A percentile compares a stretch with the other conserved stretches of the same genome.
Conservation (phyloP, 2,797 vertebrate genomes). For the Chlorospingus semifuscus region DNA sequence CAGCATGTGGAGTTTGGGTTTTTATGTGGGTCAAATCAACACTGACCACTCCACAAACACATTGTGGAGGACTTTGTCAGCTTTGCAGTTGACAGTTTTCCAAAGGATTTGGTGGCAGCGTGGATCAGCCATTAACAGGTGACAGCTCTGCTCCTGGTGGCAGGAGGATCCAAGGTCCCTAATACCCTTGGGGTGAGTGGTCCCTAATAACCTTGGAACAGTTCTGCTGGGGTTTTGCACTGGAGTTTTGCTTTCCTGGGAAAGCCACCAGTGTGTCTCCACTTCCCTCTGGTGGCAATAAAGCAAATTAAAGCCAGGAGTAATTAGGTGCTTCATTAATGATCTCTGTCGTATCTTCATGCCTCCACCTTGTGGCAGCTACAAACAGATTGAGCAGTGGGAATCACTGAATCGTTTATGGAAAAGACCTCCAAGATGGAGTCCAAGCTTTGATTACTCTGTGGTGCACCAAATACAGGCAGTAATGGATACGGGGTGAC, state of each 20-base stretch:
- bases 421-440: not conserved
- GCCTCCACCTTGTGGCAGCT: not conserved
- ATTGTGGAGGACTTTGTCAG: not conserved
- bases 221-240: not conserved
- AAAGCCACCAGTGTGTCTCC: not conserved
- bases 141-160: not conserved
- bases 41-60: fast-evolving
- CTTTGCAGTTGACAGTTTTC: not conserved
- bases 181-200: not conserved
- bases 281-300: not conserved
- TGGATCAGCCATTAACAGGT: not conserved
- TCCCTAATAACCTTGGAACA: not conserved
- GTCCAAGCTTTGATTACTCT: not conserved
- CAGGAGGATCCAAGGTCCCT: not conserved
- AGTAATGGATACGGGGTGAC: too few relatives aligned
- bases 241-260: not conserved
- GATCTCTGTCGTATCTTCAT: not conserved
- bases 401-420: not conserved
- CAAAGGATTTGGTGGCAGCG: not conserved
- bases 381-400: not conserved
- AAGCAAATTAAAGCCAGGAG: not conserved
- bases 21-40: not conserved
- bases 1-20: not conserved
- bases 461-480: not conserved
- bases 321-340: not conserved